Conservation (phyloP, 2,888 invertebrate genomes). For the Sinohyriopsis cumingii region DNA sequence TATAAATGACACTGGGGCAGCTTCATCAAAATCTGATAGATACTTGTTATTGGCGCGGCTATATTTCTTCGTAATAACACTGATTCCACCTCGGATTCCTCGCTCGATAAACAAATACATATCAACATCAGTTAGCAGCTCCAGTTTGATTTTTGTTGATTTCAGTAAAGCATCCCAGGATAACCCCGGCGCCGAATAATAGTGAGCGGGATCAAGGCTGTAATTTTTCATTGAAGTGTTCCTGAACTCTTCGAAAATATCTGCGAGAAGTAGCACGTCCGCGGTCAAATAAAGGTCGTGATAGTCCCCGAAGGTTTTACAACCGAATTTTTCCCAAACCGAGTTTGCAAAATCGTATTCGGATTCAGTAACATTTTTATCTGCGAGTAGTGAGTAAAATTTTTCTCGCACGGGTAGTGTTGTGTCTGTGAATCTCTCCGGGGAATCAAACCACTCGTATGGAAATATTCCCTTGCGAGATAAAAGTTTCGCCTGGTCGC, state of each 20-base stretch:
- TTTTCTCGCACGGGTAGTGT: background rate
- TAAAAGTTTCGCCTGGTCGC: background rate
- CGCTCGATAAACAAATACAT: constrained; percentile 41
- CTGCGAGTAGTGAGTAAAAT: background rate
- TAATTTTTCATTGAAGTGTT: constrained; percentile 43
- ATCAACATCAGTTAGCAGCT: constrained; percentile 52
- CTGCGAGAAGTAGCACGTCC: constrained; percentile 52
- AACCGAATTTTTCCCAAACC: constrained; percentile 10
- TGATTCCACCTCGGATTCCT: constrained; percentile 35
- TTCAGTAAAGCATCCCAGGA: constrained; percentile 61
- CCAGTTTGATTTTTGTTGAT: constrained; percentile 46
- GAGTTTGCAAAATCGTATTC: constrained; percentile 46
- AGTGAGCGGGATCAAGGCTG: constrained; percentile 52
- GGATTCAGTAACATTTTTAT: constrained; percentile 9
- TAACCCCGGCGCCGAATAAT: constrained; percentile 56
- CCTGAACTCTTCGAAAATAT: constrained; percentile 65
- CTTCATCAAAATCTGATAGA: constrained; percentile 28
- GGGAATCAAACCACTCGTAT: constrained; percentile 3
- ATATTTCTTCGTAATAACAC: constrained; percentile 28
- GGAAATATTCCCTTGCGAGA: constrained; percentile 2
- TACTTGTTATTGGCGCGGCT: constrained; percentile 50
- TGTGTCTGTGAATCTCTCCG: constrained; percentile 1
- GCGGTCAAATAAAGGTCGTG: constrained; percentile 7
- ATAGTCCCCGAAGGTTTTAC: background rate
- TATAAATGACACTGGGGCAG: constrained; percentile 3